Conservation (phyloP, 2,797 vertebrate species). For the Cossypha polioptera region DNA sequence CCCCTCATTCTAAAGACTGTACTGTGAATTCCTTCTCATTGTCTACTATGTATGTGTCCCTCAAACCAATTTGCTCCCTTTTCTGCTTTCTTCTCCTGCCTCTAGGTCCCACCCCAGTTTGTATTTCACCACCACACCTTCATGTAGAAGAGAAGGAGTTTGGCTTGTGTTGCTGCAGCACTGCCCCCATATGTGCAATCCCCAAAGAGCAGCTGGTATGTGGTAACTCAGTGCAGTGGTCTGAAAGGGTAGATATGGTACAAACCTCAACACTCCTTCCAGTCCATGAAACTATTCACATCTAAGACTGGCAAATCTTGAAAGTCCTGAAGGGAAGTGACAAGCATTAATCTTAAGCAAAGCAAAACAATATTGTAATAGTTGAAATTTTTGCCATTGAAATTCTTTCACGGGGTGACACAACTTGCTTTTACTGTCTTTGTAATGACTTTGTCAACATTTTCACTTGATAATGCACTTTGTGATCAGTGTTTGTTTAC, state of each 20-base stretch:
- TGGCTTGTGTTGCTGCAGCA: background rate
- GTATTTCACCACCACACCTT: background rate
- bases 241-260: background rate
- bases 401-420: background rate
- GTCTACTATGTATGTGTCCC: background rate
- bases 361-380: background rate
- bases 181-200: rapidly evolving
- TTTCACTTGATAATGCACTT: background rate
- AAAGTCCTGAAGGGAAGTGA: background rate
- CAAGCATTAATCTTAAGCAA: background rate
- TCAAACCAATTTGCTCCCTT: background rate
- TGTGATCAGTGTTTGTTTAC: background rate
- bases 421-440: background rate
- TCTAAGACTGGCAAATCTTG: background rate
- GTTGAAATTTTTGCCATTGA: background rate
- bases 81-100: background rate
- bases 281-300: background rate
- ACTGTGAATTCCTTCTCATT: background rate
- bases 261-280: background rate
- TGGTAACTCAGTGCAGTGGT: background rate
- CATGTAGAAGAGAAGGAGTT: background rate
- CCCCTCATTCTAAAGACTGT: background rate
- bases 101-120: background rate
- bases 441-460: background rate
- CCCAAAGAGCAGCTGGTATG: background rate